These are phyloP conservation scores for Sycophaga agraensis DNA, from an alignment of 1,140 invertebrate genomes.

Conservation along the genomic window DNA sequence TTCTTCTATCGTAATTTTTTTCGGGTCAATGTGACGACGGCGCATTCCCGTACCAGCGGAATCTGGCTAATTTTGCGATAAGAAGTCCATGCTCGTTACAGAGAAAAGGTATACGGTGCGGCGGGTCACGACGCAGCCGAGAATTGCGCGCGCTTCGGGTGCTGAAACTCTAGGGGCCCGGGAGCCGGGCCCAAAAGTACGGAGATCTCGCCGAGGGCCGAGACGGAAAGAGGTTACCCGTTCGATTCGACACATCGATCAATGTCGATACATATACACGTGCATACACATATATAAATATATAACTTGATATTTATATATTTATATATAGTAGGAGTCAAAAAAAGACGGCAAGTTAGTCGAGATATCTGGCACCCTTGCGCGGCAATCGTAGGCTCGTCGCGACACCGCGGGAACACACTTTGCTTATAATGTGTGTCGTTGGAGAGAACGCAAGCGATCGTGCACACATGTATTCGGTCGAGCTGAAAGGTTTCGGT, in stretches of 20 bases:
- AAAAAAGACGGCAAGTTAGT: background rate
- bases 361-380: background rate
- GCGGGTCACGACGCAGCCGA: constrained; percentile 10
- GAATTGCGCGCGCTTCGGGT: background rate
- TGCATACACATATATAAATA: too few species aligned
- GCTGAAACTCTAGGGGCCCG: too few species aligned
- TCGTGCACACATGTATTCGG: constrained; percentile 3
- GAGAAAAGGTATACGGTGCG: background rate
- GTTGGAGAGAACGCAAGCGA: background rate
- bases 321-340: too few species aligned
- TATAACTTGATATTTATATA: too few species aligned
- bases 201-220: too few species aligned
- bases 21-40: background rate
- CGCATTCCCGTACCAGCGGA: constrained; percentile 19
- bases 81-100: background rate
- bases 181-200: too few species aligned
- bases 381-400: constrained; percentile 13
- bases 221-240: too few species aligned
- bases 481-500: constrained; percentile 1
- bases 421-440: background rate
- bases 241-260: too few species aligned
- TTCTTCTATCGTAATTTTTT: background rate
- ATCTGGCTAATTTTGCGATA: constrained; percentile 17
- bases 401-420: background rate
- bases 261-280: too few species aligned